Conservation (phyloP, 2,888 invertebrate species). For the Orthosia gothica region DNA sequence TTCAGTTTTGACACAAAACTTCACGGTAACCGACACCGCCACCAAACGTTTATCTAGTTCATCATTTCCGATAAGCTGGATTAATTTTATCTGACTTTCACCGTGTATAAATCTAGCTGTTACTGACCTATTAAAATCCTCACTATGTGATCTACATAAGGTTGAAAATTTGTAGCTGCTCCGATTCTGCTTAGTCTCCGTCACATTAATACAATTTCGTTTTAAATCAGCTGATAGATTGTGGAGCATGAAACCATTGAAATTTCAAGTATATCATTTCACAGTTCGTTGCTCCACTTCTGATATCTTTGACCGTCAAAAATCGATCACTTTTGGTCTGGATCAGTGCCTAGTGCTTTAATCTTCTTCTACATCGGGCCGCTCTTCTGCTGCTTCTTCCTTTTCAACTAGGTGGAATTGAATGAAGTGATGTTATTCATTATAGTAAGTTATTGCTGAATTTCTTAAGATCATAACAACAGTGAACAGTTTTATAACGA, state of each 20-base stretch:
- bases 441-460: constrained; percentile 20
- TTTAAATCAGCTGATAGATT: constrained; percentile 34
- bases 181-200: constrained; percentile 36
- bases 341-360: constrained; percentile 7
- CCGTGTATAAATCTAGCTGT: constrained; percentile 56
- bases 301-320: constrained; percentile 47
- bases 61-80: constrained; percentile 58
- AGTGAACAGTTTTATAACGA: neutral
- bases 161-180: constrained; percentile 16
- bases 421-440: constrained; percentile 9
- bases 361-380: constrained; percentile 1
- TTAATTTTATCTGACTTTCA: constrained; percentile 70
- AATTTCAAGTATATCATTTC: constrained; percentile 46
- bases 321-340: constrained; percentile 13
- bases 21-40: constrained; percentile 72
- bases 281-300: constrained; percentile 41
- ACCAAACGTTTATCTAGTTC: constrained; percentile 53
- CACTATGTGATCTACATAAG: constrained; percentile 27
- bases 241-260: constrained; percentile 42
- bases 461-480: neutral
- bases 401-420: constrained; percentile 12
- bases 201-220: constrained; percentile 27
- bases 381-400: too few species aligned
- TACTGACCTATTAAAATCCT: constrained; percentile 23
- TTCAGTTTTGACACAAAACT: constrained; percentile 68